Base-by-base conservation (phyloP, 2,113 vertebrate genomes). In the Barbus barbus region DNA sequence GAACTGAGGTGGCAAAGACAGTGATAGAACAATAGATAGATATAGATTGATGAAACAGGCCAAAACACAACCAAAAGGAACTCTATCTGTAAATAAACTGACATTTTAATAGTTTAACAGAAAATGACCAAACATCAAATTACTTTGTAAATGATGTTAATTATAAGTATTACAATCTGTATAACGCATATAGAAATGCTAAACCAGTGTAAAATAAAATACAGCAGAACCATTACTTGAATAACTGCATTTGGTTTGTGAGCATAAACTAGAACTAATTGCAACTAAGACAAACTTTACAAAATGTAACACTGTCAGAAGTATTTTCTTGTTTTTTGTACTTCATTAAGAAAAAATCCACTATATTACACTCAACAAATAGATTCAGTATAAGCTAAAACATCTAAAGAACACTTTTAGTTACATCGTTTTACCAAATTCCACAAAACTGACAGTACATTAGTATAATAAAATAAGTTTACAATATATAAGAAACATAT, bases 201-300 rank as follows among this genome's bases (percentile, higher is more conserved):
- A 87, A 87, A 83, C 86, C 86, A 83, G 84, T 87, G 86, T 85
- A 78, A 83, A 76, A 46, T 82, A 48, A 85, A 85, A 85, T 75
- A 83, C 84, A 87, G 86, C 48, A 85, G 84, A 83, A 79, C 44
- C 22, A 75, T 75, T 75, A 83, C 9, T 24, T 73, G 48, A 86
- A 48, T 3, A 83, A 67, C 75, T 80, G 67, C 41, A 53, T 86
- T 81, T n/a, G n/a, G n/a, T 77, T 24, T 38, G 33, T 69, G 4
- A 81, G 48, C 36, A 38, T 46, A 84, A 48, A 38, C 38, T 22
- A 28, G 8, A 44, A 63, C 20, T 82, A 20, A 60, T 22, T 11
- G 51, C 61, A 24, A 38, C 46, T 22, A 28, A 18, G 1, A 46
- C 28, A 36, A 58, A 72, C 12, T 28, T 26, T 41, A 56, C 26